phyloP scores from a whole-genome alignment of 2,888 invertebrate genomes.

The Caenorhabditis sinica region DNA sequence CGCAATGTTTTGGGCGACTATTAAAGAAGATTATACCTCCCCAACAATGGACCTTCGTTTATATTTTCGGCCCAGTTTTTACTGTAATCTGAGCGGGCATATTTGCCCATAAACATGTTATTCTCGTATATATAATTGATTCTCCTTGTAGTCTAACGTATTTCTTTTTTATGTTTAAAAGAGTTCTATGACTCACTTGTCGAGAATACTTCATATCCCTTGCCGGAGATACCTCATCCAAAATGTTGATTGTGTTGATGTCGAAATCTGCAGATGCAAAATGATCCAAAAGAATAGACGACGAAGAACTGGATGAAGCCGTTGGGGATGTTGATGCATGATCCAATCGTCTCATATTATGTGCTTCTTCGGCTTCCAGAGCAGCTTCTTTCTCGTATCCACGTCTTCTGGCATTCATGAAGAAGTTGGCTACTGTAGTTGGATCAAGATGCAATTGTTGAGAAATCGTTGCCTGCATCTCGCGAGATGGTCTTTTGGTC shows the following conservation, averaged over 20 bases:
- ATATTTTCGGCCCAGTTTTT: too few relatives aligned
- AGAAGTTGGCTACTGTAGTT: slow-evolving; percentile 92
- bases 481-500: slow-evolving; percentile 82
- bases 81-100: too few relatives aligned
- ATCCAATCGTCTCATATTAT: background rate
- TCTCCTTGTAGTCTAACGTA: background rate
- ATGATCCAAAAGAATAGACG: slow-evolving; percentile 20
- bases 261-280: slow-evolving; percentile 24
- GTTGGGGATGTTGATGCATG: slow-evolving; percentile 19
- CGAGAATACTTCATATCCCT: slow-evolving; percentile 6
- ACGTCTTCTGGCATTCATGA: slow-evolving; percentile 99
- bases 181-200: slow-evolving; percentile 20
- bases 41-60: too few relatives aligned
- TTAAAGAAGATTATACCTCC: too few relatives aligned
- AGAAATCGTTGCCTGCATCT: slow-evolving; percentile 83
- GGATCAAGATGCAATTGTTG: slow-evolving; percentile 81
- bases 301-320: slow-evolving; percentile 11
- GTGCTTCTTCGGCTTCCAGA: background rate
- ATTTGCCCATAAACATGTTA: too few relatives aligned
- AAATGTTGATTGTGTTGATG: slow-evolving; percentile 39
- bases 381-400: slow-evolving; percentile 80
- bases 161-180: background rate
- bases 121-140: too few relatives aligned
- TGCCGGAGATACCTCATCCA: slow-evolving; percentile 32
- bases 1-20: too few relatives aligned